A percentile compares a stretch with the other conserved stretches of the same genome.
Evolutionary conservation across 2,888 invertebrate genomes (phyloP).

Genomic region (Cephonodes hylas): DNA sequence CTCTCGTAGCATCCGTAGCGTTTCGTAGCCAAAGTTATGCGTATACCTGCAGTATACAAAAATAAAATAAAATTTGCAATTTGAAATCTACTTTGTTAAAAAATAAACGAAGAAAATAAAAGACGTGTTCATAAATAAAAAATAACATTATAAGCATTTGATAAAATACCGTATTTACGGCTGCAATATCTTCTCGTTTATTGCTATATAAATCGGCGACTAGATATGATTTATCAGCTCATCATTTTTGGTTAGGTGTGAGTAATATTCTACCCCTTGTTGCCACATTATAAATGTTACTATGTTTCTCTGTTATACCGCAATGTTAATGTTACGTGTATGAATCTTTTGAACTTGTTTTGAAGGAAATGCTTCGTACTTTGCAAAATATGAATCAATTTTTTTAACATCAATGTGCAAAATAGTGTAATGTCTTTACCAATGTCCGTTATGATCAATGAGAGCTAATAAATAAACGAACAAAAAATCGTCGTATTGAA

Average conservation of each 20-base stretch:
- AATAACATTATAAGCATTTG: conserved; percentile 32
- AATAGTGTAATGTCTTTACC: too few relatives aligned
- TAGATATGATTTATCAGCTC: conserved; percentile 78
- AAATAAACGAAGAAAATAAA: conserved; percentile 40
- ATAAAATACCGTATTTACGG: conserved; percentile 66
- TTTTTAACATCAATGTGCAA: too few relatives aligned
- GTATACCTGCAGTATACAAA: neutral
- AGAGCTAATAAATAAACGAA: conserved; percentile 23
- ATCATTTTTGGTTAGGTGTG: conserved; percentile 75
- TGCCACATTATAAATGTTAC: conserved; percentile 60
- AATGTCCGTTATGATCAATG: neutral
- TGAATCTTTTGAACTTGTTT: too few relatives aligned
- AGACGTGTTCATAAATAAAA: conserved; percentile 37
- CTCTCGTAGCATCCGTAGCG: conserved; percentile 12
- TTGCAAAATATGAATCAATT: too few relatives aligned
- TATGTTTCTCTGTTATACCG: conserved; percentile 23
- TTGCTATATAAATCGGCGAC: conserved; percentile 75
- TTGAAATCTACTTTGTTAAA: neutral
- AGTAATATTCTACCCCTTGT: conserved; percentile 68
- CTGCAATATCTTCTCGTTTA: conserved; percentile 67
- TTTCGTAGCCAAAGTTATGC: neutral
- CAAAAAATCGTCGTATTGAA: conserved; percentile 30
- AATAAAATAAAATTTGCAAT: neutral
- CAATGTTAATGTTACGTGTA: neutral
- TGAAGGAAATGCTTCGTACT: too few relatives aligned